Evolutionary conservation across 2,113 vertebrate genomes (phyloP).

Genomic region (Oryzias celebensis): DNA sequence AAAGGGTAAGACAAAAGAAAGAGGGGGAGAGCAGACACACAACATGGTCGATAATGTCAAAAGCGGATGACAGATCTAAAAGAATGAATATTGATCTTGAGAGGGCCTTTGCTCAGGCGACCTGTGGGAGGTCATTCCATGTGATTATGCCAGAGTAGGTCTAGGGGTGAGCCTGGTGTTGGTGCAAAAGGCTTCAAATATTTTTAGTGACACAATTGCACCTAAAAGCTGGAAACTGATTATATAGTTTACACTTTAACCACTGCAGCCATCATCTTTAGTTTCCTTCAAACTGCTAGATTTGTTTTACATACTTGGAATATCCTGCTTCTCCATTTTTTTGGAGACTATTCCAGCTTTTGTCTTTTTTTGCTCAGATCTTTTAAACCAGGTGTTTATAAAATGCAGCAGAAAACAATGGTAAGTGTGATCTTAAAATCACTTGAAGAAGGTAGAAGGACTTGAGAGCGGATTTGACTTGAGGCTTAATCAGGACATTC

Average conservation of each 20-base stretch:
- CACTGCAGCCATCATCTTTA: constrained; percentile 1
- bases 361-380: background rate
- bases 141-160: constrained; percentile 77
- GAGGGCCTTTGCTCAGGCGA: constrained; percentile 71
- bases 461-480: constrained; percentile 49
- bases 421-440: constrained; percentile 44
- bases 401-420: constrained; percentile 28
- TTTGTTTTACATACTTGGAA: background rate
- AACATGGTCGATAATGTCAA: constrained; percentile 83
- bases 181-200: constrained; percentile 8
- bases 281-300: constrained; percentile 19
- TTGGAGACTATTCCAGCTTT: constrained; percentile 14
- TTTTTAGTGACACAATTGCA: constrained; percentile 1
- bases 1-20: constrained; percentile 71
- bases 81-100: constrained; percentile 85
- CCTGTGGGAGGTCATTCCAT: constrained; percentile 80
- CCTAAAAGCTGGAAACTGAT: constrained; percentile 1
- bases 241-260: constrained; percentile 3
- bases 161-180: constrained; percentile 32
- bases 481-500: constrained; percentile 28
- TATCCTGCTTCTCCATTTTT: background rate
- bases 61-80: constrained; percentile 84
- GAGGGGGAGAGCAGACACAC: constrained; percentile 63
- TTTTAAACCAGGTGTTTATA: background rate
- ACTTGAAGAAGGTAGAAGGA: constrained; percentile 54